Conservation (phyloP, 2,888 invertebrate genomes). For the Flexamia atlantica region DNA sequence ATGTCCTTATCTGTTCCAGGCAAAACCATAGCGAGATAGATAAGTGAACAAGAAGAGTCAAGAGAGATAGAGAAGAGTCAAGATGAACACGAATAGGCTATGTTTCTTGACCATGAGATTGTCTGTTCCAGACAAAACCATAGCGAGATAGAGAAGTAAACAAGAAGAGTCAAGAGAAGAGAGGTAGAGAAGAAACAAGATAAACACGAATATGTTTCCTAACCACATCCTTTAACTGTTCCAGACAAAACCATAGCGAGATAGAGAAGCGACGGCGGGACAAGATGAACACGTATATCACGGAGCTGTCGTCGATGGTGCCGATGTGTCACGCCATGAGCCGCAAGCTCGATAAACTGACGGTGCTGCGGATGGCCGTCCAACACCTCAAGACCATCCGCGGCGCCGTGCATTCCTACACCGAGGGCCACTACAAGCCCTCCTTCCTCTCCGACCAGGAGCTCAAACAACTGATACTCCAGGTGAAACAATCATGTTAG, state of each 20-base stretch:
- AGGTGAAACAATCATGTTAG: constrained; percentile 74
- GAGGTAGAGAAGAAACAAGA: too few relatives aligned
- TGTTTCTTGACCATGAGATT: too few relatives aligned
- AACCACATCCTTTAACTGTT: too few relatives aligned
- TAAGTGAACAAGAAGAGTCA: too few relatives aligned
- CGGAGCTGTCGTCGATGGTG: constrained; percentile 91
- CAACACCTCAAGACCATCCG: constrained; percentile 87
- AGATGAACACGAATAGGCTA: too few relatives aligned
- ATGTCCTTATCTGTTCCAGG: too few relatives aligned
- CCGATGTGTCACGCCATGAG: constrained; percentile 97
- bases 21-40: too few relatives aligned
- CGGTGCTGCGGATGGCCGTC: constrained; percentile 93
- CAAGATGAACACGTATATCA: constrained; percentile 98
- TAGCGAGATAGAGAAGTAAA: too few relatives aligned
- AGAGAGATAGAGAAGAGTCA: too few relatives aligned
- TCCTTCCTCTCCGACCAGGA: constrained; percentile 92
- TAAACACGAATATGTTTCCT: too few relatives aligned
- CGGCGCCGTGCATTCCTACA: constrained; percentile 85
- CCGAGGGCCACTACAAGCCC: constrained; percentile 87
- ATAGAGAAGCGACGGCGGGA: constrained; percentile 96
- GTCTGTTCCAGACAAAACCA: too few relatives aligned
- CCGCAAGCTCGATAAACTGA: constrained; percentile 95
- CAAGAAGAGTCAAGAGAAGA: too few relatives aligned
- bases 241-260: constrained; percentile 97
- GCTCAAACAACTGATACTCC: constrained; percentile 89